Evolutionary conservation across 2,797 vertebrate species (phyloP).

Genomic region (Falco naumanni): DNA sequence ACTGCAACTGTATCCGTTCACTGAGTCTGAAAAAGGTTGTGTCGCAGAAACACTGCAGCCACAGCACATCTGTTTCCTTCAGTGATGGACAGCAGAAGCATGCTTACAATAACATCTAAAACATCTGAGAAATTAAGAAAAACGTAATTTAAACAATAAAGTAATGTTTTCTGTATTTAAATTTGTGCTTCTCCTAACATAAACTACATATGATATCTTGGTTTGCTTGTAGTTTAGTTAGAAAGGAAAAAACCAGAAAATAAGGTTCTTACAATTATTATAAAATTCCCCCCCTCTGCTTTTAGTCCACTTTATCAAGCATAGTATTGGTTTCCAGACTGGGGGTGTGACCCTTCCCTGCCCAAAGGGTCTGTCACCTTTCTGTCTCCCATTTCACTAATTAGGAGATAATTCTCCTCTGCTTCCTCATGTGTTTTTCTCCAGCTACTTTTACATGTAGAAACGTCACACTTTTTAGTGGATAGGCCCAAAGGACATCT

Average conservation of each 20-base stretch:
- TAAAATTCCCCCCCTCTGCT: neutral
- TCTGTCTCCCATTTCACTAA: neutral
- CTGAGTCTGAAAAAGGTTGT: neutral
- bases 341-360: neutral
- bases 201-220: neutral
- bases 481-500: neutral
- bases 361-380: neutral
- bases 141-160: neutral
- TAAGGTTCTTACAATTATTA: neutral
- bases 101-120: neutral
- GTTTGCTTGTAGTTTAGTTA: neutral
- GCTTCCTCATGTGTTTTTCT: neutral
- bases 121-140: neutral
- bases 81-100: neutral
- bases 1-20: neutral
- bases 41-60: neutral
- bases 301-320: neutral
- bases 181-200: neutral
- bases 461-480: neutral
- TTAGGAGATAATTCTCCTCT: neutral
- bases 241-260: neutral
- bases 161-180: neutral
- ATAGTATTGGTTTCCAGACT: neutral
- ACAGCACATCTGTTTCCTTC: neutral
- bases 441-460: neutral